Evolutionary conservation across 1,140 invertebrate genomes (phyloP).

Genomic region (Hypothenemus hampei): DNA sequence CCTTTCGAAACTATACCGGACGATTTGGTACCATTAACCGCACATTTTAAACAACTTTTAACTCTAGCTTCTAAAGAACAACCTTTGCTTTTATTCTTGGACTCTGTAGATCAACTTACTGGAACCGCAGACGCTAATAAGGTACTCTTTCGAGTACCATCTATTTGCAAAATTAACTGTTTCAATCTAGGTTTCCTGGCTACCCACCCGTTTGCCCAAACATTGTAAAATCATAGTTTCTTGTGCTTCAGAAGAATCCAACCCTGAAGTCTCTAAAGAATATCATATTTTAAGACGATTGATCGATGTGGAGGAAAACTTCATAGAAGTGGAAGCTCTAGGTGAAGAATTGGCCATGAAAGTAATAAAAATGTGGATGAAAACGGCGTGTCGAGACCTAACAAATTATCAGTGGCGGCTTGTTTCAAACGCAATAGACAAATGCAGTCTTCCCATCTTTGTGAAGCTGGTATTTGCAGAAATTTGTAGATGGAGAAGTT

Average conservation of each 20-base stretch:
- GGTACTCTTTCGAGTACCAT: slow-evolving; percentile 50
- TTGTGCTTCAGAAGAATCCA: slow-evolving; percentile 80
- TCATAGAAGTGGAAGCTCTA: slow-evolving; percentile 87
- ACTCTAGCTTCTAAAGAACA: slow-evolving; percentile 75
- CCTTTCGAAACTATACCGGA: slow-evolving; percentile 92
- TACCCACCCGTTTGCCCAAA: slow-evolving; percentile 82
- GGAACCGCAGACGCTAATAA: slow-evolving; percentile 91
- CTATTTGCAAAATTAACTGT: too few relatives aligned
- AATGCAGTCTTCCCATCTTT: slow-evolving; percentile 95
- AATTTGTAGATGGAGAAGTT: slow-evolving; percentile 94
- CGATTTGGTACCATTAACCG: slow-evolving; percentile 91
- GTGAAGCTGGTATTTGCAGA: slow-evolving; percentile 96
- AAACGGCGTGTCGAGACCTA: slow-evolving; percentile 80
- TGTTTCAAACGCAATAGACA: slow-evolving; percentile 87
- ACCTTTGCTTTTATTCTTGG: slow-evolving; percentile 81
- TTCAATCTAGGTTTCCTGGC: slow-evolving; percentile 60
- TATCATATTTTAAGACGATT: slow-evolving; percentile 82
- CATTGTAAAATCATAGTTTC: slow-evolving; percentile 93
- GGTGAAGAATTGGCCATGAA: slow-evolving; percentile 91
- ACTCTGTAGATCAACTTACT: slow-evolving; percentile 94
- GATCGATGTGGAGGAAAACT: slow-evolving; percentile 86
- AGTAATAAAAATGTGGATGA: slow-evolving; percentile 93
- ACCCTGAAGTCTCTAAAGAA: slow-evolving; percentile 79
- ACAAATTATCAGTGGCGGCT: slow-evolving; percentile 92
- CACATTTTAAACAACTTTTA: slow-evolving; percentile 91